phyloP scores from a whole-genome alignment of 2,888 invertebrate species.

The Stenodema calcarata region DNA sequence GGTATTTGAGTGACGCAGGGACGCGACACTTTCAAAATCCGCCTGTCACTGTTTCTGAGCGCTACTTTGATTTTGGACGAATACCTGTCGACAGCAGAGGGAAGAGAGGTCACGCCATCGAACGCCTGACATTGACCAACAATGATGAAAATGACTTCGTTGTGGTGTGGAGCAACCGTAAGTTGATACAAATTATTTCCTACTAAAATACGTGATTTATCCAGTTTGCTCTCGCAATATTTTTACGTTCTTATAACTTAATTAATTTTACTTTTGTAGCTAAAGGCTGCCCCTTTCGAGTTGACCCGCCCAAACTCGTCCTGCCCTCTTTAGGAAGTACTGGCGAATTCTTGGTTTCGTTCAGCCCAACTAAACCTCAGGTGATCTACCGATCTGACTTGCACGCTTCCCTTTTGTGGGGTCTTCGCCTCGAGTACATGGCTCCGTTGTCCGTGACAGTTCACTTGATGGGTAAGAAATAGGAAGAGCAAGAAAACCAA shows the following conservation, averaged over 20 bases:
- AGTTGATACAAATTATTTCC: neutral
- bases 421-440: neutral
- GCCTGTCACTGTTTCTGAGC: neutral
- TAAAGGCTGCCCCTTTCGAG: neutral
- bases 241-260: too few species aligned
- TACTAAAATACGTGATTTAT: too few species aligned
- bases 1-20: neutral
- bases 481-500: too few species aligned
- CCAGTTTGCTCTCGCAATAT: too few species aligned
- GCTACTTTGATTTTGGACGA: neutral
- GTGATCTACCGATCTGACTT: neutral
- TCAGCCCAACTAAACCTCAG: neutral
- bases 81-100: neutral
- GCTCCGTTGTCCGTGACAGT: slow-evolving; percentile 6
- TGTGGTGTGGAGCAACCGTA: neutral
- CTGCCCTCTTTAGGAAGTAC: neutral
- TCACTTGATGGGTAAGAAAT: neutral
- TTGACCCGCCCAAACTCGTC: neutral
- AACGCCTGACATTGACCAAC: neutral
- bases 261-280: neutral
- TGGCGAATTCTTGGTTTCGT: neutral
- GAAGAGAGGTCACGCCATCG: neutral
- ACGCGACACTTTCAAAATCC: too few species aligned
- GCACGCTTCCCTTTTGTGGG: slow-evolving; percentile 11
- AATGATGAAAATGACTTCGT: neutral